Percentiles rank a stretch among this genome's conserved stretches.
These are phyloP conservation scores for Egretta garzetta DNA, from an alignment of 2,113 vertebrate genomes.

Conservation along the genomic window DNA sequence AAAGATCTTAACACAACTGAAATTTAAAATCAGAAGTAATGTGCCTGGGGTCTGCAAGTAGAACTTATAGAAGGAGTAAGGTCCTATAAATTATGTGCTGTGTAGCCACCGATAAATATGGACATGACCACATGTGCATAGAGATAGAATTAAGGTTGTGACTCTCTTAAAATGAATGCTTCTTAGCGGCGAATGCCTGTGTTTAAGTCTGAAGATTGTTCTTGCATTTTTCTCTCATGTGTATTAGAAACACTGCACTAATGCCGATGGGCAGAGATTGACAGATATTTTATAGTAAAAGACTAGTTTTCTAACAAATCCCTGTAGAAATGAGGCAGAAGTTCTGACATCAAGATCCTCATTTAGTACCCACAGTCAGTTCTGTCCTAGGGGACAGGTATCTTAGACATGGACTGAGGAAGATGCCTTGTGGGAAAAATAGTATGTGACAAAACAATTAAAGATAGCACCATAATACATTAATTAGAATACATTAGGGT, in stretches of 20 bases:
- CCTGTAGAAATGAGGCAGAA: background rate
- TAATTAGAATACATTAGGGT: background rate
- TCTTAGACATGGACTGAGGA: background rate
- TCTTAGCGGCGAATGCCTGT: background rate
- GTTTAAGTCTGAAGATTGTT: background rate
- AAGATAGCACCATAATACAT: background rate
- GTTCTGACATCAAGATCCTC: background rate
- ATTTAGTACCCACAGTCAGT: background rate
- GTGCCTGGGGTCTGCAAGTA: background rate
- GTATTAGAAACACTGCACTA: background rate
- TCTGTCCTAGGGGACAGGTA: background rate
- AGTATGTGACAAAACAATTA: background rate
- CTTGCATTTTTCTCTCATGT: background rate
- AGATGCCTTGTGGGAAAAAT: background rate
- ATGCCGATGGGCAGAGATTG: background rate
- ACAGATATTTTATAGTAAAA: background rate
- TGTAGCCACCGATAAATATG: background rate
- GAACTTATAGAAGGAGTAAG: background rate
- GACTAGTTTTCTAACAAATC: background rate
- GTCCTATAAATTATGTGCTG: background rate
- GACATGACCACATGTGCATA: background rate
- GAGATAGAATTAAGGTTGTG: background rate
- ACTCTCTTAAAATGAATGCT: background rate
- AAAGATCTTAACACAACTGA: background rate
- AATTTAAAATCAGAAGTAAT: background rate